Percentiles rank a stretch among this genome's conserved stretches.
Conservation (phyloP, 2,797 vertebrate genomes). For the Caiman crocodilus region DNA sequence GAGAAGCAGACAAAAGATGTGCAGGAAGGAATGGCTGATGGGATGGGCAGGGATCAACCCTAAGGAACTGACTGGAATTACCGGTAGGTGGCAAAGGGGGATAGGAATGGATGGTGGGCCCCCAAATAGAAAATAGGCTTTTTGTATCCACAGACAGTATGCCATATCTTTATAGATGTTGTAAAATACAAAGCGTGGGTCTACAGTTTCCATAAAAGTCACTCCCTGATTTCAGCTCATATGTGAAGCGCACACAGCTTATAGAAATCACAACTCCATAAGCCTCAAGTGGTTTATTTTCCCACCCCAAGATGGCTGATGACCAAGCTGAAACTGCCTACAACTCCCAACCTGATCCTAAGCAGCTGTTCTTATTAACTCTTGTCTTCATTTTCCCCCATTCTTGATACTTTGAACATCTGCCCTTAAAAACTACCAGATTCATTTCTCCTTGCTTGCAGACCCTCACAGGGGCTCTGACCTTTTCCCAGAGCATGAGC, state of each 20-base stretch:
- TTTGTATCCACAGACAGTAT: background rate
- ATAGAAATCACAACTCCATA: background rate
- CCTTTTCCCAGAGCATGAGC: background rate
- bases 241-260: background rate
- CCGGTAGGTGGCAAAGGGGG: background rate
- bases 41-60: background rate
- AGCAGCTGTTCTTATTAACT: background rate
- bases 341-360: background rate
- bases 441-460: background rate
- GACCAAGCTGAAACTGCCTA: background rate
- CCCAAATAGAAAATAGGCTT: background rate
- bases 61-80: background rate
- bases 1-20: background rate
- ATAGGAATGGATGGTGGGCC: background rate
- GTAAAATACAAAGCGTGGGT: background rate
- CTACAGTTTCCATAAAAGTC: background rate
- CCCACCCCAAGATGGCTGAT: background rate
- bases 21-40: background rate
- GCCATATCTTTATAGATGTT: background rate
- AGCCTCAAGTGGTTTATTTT: background rate
- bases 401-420: background rate
- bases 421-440: background rate
- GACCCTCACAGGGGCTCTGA: background rate
- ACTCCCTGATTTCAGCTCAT: background rate
- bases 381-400: background rate